Conservation (phyloP, 92 coral and sea anemone species). For the Umimayanthus chanpuru region DNA sequence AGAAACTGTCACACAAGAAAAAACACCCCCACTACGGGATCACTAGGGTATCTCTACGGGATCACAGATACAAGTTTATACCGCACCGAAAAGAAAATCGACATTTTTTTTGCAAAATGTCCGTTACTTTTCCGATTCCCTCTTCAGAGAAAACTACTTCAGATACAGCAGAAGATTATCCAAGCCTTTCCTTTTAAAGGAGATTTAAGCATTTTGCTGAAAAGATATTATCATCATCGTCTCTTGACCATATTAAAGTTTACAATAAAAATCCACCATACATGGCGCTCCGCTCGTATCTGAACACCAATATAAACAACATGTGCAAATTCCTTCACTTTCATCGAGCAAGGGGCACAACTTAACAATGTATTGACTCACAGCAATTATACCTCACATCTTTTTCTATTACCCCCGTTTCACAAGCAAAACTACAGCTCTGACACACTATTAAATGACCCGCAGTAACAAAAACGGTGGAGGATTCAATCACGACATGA, state of each 20-base stretch:
- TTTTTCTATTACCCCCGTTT: neutral
- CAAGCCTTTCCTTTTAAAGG: neutral
- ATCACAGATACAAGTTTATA: neutral
- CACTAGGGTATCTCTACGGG: neutral
- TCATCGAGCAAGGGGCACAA: neutral
- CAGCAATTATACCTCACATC: neutral
- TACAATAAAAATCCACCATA: constrained; percentile 9
- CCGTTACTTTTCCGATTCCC: neutral
- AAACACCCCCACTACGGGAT: neutral
- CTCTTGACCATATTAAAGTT: neutral
- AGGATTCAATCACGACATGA: neutral
- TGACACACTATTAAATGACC: neutral
- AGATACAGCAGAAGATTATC: neutral
- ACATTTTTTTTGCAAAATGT: neutral
- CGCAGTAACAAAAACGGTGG: neutral
- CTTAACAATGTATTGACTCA: neutral
- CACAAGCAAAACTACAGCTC: neutral
- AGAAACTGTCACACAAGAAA: constrained; percentile 12
- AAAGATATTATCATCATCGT: constrained; percentile 7
- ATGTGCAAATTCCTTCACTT: constrained; percentile 37
- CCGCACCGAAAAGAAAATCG: neutral
- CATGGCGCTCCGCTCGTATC: constrained; percentile 3
- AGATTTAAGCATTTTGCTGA: neutral
- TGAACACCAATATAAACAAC: constrained; percentile 14
- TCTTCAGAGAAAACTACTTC: neutral